A percentile compares a stretch with the other conserved stretches of the same genome.
phyloP scores from a whole-genome alignment of 2,113 vertebrate species.

The Nannobrachium achirus region DNA sequence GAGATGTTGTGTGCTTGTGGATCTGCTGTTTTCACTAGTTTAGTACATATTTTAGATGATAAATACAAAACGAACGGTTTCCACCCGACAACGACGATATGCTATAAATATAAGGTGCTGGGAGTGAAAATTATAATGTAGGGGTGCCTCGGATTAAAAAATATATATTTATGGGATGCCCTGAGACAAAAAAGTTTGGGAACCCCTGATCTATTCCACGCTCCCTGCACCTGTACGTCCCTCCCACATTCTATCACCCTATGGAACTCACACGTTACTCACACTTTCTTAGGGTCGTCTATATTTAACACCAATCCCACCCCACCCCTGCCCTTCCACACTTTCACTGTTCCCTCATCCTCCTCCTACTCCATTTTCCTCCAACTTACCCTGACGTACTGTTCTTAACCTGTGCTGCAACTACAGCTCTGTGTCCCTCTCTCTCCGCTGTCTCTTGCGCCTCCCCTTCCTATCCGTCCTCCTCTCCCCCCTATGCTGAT shows the following conservation, averaged over 20 bases:
- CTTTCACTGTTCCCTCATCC: constrained; percentile 38
- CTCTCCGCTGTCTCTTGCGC: constrained; percentile 1
- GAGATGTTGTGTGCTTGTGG: too few species aligned
- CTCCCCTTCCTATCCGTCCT: constrained; percentile 13
- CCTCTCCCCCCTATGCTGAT: constrained; percentile 1
- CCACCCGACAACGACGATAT: too few species aligned
- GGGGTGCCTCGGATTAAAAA: too few species aligned
- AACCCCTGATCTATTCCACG: not conserved
- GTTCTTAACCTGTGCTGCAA: not conserved
- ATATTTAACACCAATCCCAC: constrained; percentile 46
- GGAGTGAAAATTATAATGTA: too few species aligned
- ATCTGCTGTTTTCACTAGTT: too few species aligned
- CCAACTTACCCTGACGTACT: not conserved
- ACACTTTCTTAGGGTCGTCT: constrained; percentile 31
- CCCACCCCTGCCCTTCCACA: constrained; percentile 15
- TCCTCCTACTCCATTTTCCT: constrained; percentile 37
- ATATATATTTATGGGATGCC: too few species aligned
- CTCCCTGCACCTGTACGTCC: not conserved
- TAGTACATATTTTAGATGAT: too few species aligned
- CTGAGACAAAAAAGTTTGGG: too few species aligned
- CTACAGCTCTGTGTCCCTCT: constrained; percentile 3
- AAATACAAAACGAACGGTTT: too few species aligned
- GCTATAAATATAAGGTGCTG: too few species aligned
- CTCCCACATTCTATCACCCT: constrained; percentile 9
- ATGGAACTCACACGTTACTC: too few species aligned